These are phyloP conservation scores for Pristionchus entomophagus DNA, from an alignment of 2,888 invertebrate genomes.

Conservation along the genomic window DNA sequence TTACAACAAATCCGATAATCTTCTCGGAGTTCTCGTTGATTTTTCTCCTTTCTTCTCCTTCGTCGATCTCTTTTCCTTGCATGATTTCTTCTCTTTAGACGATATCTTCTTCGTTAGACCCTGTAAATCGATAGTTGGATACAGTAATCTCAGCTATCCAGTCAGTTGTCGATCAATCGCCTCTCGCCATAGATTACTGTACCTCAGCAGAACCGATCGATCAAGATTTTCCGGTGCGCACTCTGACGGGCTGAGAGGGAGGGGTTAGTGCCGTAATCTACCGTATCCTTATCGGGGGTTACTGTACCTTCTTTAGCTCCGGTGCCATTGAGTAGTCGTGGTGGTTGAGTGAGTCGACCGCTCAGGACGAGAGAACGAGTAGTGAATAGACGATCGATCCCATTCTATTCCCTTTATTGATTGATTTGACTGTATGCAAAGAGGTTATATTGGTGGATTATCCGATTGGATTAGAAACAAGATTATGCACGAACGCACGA, in stretches of 20 bases:
- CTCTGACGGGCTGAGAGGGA: slow-evolving; percentile 9
- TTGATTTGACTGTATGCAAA: too few species aligned
- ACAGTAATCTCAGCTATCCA: background rate
- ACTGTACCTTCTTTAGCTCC: slow-evolving; percentile 10
- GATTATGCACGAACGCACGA: too few species aligned
- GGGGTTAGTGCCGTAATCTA: background rate
- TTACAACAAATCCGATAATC: background rate
- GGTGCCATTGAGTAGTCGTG: slow-evolving; percentile 5
- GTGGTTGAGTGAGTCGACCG: background rate
- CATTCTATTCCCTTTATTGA: background rate
- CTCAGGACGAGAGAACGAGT: background rate
- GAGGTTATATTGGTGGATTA: too few species aligned
- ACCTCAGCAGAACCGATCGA: slow-evolving; percentile 25
- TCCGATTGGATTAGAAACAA: too few species aligned
- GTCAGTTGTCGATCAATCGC: background rate
- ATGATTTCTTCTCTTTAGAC: slow-evolving; percentile 6
- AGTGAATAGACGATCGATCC: background rate
- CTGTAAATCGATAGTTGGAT: background rate
- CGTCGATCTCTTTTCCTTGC: background rate
- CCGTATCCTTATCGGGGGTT: background rate
- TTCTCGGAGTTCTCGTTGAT: background rate
- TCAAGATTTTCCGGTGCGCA: slow-evolving; percentile 7
- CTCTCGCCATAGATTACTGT: background rate
- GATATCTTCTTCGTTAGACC: background rate
- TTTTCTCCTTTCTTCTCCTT: background rate